phyloP scores from a whole-genome alignment of 2,888 invertebrate species.

The Elgonia sp. region DNA sequence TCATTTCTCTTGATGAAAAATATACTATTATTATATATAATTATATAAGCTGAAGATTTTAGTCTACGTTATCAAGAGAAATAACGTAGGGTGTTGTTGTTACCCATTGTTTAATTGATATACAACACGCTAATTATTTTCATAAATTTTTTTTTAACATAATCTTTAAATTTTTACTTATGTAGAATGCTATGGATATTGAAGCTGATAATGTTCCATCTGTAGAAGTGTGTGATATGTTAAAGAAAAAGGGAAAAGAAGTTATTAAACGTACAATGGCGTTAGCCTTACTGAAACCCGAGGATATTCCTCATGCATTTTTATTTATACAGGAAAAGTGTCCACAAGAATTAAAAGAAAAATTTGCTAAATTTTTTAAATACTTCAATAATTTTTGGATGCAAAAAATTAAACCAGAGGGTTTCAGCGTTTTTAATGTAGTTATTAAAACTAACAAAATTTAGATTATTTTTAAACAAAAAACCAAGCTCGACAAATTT shows the following conservation, averaged over 20 bases:
- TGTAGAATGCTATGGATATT: too few species aligned
- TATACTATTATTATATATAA: too few species aligned
- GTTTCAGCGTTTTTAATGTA: conserved; percentile 7
- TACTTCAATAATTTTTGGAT: conserved; percentile 33
- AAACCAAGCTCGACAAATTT: conserved; percentile 5
- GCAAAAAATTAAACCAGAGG: conserved; percentile 1
- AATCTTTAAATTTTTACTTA: too few species aligned
- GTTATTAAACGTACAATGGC: conserved; percentile 26
- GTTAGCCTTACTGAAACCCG: conserved; percentile 13
- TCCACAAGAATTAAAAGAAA: background rate
- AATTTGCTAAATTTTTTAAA: background rate
- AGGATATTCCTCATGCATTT: conserved; percentile 4
- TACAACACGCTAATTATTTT: too few species aligned
- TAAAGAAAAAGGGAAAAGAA: conserved; percentile 18
- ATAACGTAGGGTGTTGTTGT: too few species aligned
- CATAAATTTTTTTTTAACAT: too few species aligned
- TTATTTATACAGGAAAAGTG: conserved; percentile 1
- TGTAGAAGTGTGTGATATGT: background rate
- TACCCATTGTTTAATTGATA: too few species aligned
- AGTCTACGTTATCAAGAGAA: too few species aligned
- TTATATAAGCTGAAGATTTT: too few species aligned
- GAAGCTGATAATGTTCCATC: too few species aligned
- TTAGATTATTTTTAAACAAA: background rate
- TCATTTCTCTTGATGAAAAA: too few species aligned
- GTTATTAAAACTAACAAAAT: conserved; percentile 15